These are phyloP conservation scores for Suricata suricatta DNA, from an alignment of 2,113 vertebrate species.

Conservation along the genomic window DNA sequence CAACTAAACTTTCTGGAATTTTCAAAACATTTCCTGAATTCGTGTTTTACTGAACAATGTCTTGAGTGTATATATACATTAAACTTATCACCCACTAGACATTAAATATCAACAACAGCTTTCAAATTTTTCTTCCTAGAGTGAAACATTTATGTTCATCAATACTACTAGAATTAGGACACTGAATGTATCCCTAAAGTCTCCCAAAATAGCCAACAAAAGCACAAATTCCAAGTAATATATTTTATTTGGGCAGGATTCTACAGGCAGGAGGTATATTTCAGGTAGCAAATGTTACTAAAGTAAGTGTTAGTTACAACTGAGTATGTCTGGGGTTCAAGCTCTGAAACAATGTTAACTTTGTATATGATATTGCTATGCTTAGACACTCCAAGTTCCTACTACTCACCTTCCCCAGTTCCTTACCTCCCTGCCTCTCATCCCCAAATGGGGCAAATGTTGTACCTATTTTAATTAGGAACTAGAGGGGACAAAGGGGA, in stretches of 20 bases:
- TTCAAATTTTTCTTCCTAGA: neutral
- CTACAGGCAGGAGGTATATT: neutral
- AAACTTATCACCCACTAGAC: neutral
- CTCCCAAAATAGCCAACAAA: neutral
- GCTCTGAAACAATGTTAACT: neutral
- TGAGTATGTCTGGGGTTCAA: neutral
- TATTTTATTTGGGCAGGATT: neutral
- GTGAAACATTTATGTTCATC: neutral
- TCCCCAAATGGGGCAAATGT: neutral
- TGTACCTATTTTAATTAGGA: slow-evolving; percentile 30
- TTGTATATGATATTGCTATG: neutral
- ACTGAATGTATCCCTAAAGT: neutral
- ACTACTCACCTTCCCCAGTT: neutral
- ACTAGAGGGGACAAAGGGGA: neutral
- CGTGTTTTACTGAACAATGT: neutral
- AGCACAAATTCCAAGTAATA: neutral
- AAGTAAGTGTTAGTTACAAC: neutral
- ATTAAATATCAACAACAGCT: neutral
- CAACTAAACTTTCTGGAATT: neutral
- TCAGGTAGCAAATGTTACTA: neutral
- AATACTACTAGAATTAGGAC: neutral
- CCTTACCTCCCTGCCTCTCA: neutral
- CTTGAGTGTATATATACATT: neutral
- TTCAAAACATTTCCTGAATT: neutral
- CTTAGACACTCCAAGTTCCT: neutral